Base-by-base conservation (phyloP, 2,888 invertebrate genomes). In the Orchesellides sinensis region DNA sequence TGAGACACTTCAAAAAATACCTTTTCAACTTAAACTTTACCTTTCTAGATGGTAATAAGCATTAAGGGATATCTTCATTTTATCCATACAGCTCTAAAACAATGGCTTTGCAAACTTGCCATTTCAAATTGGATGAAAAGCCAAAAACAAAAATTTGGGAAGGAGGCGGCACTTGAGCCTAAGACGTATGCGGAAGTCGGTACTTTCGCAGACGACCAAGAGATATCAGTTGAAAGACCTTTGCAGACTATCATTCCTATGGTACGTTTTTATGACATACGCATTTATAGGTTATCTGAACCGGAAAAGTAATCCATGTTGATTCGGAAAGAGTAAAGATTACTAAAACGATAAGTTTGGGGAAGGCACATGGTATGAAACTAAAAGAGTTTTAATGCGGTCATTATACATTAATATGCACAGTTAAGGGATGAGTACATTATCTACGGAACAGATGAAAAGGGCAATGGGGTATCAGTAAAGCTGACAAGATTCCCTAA, bases 381-480 rank as follows among this genome's bases (percentile, higher is more conserved):
- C 1, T 8, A 72, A 6, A 35, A 72, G 35, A 29, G 35, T 17
- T 27, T 25, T 21, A 49, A 45, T 59, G 27, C 5, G 23, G n/a
- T 0, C 56, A 52, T 74, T 19, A 19, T 17, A n/a, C n/a, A 17
- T 21, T 8, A 47, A 49, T 19, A 17, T 10, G 3, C 47, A 0
- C 52, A 87, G 87, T 78, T 85, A 54, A 89, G 89, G 25, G 91
- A 92, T 80, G 89, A 89, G 10, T 89, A 90, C 56, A 89, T 90
- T 8, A 90, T 94, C 69, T 92, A 92, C 56, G 92, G 93, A 0
- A 89, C 91, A 0, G 92, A 93, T 63, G 90, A 92, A 6, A 91
- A 93, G 17, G 93, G 93, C 0, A 91, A 92, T 63, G 90, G 91
- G 0, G 23, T 94, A 0, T 89, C 92, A 6, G 86, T 93, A 14